These are phyloP conservation scores for Manduca sexta DNA, from an alignment of 1,140 invertebrate genomes.

Conservation along the genomic window DNA sequence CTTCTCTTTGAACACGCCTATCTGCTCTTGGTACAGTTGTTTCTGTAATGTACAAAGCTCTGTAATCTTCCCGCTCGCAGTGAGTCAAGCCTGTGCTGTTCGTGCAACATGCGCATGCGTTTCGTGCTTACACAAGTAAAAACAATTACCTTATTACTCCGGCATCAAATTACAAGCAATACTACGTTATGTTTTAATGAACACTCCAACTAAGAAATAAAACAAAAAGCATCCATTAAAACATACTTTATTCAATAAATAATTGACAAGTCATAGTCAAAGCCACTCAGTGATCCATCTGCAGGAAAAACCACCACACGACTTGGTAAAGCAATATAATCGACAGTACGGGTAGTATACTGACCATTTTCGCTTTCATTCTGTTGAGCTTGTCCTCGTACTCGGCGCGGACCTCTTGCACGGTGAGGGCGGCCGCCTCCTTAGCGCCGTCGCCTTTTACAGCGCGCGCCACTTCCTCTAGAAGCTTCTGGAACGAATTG, in stretches of 20 bases:
- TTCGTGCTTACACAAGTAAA: conserved; percentile 7
- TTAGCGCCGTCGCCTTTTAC: conserved; percentile 41
- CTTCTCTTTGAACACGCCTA: conserved; percentile 63
- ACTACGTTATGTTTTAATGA: conserved; percentile 49
- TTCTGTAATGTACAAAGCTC: conserved; percentile 46
- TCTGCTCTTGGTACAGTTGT: conserved; percentile 73
- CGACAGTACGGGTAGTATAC: conserved; percentile 65
- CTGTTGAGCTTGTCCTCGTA: conserved; percentile 79
- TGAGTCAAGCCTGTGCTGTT: background rate
- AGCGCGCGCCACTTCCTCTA: conserved; percentile 45
- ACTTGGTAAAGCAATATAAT: conserved; percentile 64
- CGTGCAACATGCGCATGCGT: too few relatives aligned
- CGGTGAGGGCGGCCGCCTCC: conserved; percentile 35
- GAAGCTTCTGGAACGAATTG: conserved; percentile 50
- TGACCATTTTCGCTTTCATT: conserved; percentile 81
- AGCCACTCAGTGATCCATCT: conserved; percentile 54
- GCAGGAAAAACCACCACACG: conserved; percentile 64
- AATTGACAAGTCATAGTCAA: conserved; percentile 39
- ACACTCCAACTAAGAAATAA: conserved; percentile 46
- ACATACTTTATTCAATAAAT: conserved; percentile 57
- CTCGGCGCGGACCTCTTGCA: conserved; percentile 75
- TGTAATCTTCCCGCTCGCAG: too few relatives aligned
- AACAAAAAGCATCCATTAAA: conserved; percentile 48
- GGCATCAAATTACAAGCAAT: conserved; percentile 21
- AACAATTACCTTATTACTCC: conserved; percentile 17